Evolutionary conservation across 1,140 invertebrate genomes (phyloP), one percentile per base, ranked within the genome.

Genomic region (Camponotus vicinus): DNA sequence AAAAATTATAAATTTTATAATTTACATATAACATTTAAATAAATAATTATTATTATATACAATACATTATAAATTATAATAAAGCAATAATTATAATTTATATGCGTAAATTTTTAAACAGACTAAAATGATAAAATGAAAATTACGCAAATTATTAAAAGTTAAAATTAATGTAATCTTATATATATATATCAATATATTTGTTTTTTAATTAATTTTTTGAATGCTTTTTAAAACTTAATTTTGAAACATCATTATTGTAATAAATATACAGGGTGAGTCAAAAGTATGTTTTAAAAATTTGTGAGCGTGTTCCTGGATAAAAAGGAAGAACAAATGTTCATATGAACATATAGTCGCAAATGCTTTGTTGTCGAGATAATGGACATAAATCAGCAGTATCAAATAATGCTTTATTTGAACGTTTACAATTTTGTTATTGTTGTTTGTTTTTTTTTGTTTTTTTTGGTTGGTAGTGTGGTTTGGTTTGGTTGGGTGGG

Each of bases 201-300:
- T 63, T 6, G 2, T 40, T 34, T 0, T 57, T 27, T 21, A 52
- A 32, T 42, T 45, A 8, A 64, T 6, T 3, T 7, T 27, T 9
- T 40, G 40, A 9, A 73, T 34, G 61, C 7, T 76, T 32, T 77
- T 63, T 27, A n/a, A 8, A 34, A 78, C 49, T 34, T n/a, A 78
- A 78, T 78, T 49, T 34, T 1, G 21, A 49, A 27, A 27, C 27
- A 27, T 27, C 27, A 34, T 49, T 0, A 6, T 18, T 63, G 9
- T 42, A 27, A 61, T 45, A 61, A 76, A 40, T 42, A 21, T n/a
- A n/a, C n/a, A n/a, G n/a, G n/a, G n/a, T n/a, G n/a, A n/a, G n/a
- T n/a, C n/a, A n/a, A n/a, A n/a, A n/a, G n/a, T n/a, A n/a, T n/a
- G n/a, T n/a, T n/a, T n/a, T n/a, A n/a, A n/a, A n/a, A n/a, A n/a